Base-by-base conservation (phyloP, 2,113 vertebrate genomes). In the Colinus virginianus region DNA sequence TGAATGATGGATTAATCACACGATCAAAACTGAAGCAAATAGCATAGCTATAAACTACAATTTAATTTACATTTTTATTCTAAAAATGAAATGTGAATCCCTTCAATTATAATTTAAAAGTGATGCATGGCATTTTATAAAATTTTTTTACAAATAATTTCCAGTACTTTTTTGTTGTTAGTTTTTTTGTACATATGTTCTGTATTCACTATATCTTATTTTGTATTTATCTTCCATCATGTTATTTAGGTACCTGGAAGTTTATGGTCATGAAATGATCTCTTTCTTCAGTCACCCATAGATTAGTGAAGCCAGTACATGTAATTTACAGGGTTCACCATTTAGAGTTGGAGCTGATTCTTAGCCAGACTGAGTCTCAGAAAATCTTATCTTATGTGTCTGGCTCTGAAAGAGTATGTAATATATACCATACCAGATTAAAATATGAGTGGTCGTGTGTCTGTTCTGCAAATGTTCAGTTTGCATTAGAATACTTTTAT, bases 161-260 rank as follows among this genome's bases (percentile, higher is more conserved):
- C 13, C 17, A 40, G 2, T 28, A 63, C 2, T 21, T 17, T 34
- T 42, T 11, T 9, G 67, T 75, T 20, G 1, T 40, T 51, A 28
- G 30, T 64, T 75, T n/a, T 0, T 64, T 34, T 10, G 15, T 56
- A 22, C 1, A 0, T 74, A 3, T 34, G 5, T 36, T 14, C 3
- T 49, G 9, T 20, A 6, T 46, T 59, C 19, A 13, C 34, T 42
- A 5, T 30, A 71, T 32, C 2, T 3, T 30, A 5, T 64, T 84
- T 63, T 70, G 3, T 78, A 7, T 34, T 89, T 30, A 51, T 5
- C 62, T 70, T 43, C 14, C 7, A 36, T 34, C 18, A 26, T 1
- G 74, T 72, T 40, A 40, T 56, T 78, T 87, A 58, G 8, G 9
- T 6, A 79, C 2, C 6, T 45, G 6, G 34, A 72, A 13, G 1